phyloP scores from a whole-genome alignment of 2,113 vertebrate genomes.

The Rhombomys opimus region DNA sequence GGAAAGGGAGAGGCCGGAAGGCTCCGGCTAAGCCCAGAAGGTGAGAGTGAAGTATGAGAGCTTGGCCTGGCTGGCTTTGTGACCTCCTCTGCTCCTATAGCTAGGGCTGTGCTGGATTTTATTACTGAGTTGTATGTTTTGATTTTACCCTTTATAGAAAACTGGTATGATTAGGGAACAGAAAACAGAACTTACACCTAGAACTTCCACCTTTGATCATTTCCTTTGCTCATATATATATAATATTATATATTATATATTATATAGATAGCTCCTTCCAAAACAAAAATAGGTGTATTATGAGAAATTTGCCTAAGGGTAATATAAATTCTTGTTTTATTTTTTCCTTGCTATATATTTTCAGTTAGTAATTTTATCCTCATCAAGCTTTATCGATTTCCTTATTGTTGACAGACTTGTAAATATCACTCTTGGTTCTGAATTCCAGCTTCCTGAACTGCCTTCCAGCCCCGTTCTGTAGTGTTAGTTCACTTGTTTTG shows the following conservation, averaged over 20 bases:
- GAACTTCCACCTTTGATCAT: constrained; percentile 29
- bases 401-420: constrained; percentile 22
- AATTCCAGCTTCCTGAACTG: constrained; percentile 40
- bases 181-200: constrained; percentile 42
- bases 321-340: not conserved
- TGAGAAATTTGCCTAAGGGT: constrained; percentile 19
- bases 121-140: constrained; percentile 52
- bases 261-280: constrained; percentile 15
- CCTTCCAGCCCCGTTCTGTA: constrained; percentile 14
- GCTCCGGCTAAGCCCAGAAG: not conserved
- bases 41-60: constrained; percentile 19
- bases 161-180: constrained; percentile 19
- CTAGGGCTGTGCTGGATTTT: not conserved
- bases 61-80: constrained; percentile 29
- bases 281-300: constrained; percentile 15
- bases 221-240: not conserved
- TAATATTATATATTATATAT: not conserved
- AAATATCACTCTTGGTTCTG: constrained; percentile 50
- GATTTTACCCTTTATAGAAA: constrained; percentile 28
- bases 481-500: not conserved
- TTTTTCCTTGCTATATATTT: not conserved
- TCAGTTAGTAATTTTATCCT: constrained; percentile 56
- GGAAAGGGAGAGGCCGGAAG: constrained; percentile 22
- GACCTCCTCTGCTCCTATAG: not conserved
- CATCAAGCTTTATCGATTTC: constrained; percentile 27